These are phyloP conservation scores for Helostoma temminkii DNA, from an alignment of 2,797 vertebrate genomes.

Conservation along the genomic window DNA sequence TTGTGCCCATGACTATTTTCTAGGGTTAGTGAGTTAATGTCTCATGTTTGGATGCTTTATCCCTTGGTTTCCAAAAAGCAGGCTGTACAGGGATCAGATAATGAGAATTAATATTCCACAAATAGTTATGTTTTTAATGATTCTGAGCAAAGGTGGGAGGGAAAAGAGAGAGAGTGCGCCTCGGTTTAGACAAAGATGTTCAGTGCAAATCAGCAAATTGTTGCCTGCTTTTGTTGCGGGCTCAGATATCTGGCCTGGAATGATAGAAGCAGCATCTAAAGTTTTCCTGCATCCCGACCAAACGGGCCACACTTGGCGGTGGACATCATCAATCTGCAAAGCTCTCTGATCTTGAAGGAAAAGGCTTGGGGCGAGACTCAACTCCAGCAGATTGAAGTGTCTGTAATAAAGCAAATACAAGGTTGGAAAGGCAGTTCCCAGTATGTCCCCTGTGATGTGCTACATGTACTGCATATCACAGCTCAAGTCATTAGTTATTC, in stretches of 20 bases:
- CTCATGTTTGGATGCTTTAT: too few species aligned
- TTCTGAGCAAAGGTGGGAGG: too few species aligned
- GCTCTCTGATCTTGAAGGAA: too few species aligned
- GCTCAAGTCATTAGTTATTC: background rate
- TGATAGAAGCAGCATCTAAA: background rate
- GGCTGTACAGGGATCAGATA: too few species aligned
- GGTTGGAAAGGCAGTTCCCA: background rate
- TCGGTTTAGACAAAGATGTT: background rate
- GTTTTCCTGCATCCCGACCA: background rate
- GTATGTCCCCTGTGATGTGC: too few species aligned
- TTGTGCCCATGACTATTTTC: too few species aligned
- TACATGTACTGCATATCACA: too few species aligned
- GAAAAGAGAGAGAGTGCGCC: too few species aligned
- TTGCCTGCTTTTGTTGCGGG: background rate
- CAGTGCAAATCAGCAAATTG: background rate
- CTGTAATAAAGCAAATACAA: background rate
- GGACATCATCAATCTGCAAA: background rate
- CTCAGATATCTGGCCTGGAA: conserved; percentile 18
- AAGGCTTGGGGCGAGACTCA: background rate
- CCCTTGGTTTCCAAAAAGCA: background rate
- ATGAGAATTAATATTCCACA: too few species aligned
- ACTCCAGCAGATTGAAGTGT: background rate
- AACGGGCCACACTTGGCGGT: background rate
- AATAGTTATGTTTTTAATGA: too few species aligned
- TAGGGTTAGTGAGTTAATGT: too few species aligned